phyloP scores from a whole-genome alignment of 2,113 vertebrate genomes.

The Lanius collurio region DNA sequence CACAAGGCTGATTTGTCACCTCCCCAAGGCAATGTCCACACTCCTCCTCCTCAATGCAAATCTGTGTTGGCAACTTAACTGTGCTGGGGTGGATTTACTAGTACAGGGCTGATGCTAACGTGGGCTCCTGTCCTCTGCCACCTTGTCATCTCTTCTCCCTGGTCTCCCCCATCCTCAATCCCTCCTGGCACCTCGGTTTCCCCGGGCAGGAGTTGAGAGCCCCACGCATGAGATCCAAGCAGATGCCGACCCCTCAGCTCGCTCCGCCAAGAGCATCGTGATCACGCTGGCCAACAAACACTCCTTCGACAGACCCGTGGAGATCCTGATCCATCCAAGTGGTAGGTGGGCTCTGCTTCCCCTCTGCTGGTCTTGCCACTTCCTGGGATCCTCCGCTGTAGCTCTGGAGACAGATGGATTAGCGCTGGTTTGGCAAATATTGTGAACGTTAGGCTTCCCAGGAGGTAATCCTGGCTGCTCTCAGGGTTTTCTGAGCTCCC shows the following conservation, averaged over 20 bases:
- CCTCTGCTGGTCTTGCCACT: neutral
- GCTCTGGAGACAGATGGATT: neutral
- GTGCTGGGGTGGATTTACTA: neutral
- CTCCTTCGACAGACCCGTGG: constrained; percentile 91
- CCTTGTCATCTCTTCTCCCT: neutral
- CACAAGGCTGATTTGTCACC: neutral
- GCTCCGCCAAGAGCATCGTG: constrained; percentile 86
- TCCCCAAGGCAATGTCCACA: neutral
- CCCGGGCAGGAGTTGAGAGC: constrained; percentile 87
- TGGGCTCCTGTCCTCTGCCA: neutral
- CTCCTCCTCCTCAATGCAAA: neutral
- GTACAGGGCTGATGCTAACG: rapidly evolving
- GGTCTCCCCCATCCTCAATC: neutral
- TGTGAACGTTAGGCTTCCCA: neutral
- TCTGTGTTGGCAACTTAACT: neutral
- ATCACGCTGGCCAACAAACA: constrained; percentile 92
- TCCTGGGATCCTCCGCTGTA: neutral
- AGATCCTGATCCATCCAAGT: constrained; percentile 92
- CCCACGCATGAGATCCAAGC: constrained; percentile 93
- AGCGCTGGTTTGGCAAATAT: neutral
- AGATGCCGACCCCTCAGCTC: constrained; percentile 86
- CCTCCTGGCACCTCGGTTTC: neutral
- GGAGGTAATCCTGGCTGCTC: neutral
- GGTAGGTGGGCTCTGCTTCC: constrained; percentile 73
- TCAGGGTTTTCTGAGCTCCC: neutral